Conservation (phyloP, 2,888 invertebrate genomes). For the Trachelus stipa region DNA sequence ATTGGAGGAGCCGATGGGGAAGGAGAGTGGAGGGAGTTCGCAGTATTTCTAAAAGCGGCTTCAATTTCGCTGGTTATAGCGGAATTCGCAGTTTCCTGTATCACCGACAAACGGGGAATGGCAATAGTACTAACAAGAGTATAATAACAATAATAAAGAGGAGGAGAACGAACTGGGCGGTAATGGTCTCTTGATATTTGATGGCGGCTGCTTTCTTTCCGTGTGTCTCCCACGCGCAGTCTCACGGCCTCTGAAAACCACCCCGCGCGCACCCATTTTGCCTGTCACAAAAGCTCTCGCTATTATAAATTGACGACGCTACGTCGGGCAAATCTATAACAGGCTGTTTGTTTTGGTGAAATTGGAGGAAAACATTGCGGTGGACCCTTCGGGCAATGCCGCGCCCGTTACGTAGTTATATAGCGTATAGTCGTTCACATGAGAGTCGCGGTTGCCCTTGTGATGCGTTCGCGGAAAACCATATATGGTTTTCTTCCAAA, state of each 20-base stretch:
- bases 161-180: slow-evolving; percentile 16
- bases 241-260: slow-evolving; percentile 2
- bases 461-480: not conserved
- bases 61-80: not conserved
- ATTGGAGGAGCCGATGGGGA: too few relatives aligned
- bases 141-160: slow-evolving; percentile 22
- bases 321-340: slow-evolving; percentile 52
- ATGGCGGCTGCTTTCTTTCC: slow-evolving; percentile 29
- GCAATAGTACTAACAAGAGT: slow-evolving; percentile 31
- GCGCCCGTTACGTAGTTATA: not conserved
- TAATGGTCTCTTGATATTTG: slow-evolving; percentile 50
- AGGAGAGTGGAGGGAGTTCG: not conserved
- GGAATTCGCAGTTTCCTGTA: not conserved
- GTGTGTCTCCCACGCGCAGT: slow-evolving; percentile 10
- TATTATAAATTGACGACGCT: slow-evolving; percentile 51
- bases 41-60: not conserved
- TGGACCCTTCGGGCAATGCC: slow-evolving; percentile 41
- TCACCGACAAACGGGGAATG: slow-evolving; percentile 4
- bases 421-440: not conserved
- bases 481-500: not conserved
- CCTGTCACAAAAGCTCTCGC: slow-evolving; percentile 44
- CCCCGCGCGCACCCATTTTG: slow-evolving; percentile 32
- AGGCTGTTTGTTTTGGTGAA: slow-evolving; percentile 55
- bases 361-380: slow-evolving; percentile 58
- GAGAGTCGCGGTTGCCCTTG: not conserved